Base-by-base conservation (phyloP, 2,113 vertebrate species). In the Hiodon tergisus region DNA sequence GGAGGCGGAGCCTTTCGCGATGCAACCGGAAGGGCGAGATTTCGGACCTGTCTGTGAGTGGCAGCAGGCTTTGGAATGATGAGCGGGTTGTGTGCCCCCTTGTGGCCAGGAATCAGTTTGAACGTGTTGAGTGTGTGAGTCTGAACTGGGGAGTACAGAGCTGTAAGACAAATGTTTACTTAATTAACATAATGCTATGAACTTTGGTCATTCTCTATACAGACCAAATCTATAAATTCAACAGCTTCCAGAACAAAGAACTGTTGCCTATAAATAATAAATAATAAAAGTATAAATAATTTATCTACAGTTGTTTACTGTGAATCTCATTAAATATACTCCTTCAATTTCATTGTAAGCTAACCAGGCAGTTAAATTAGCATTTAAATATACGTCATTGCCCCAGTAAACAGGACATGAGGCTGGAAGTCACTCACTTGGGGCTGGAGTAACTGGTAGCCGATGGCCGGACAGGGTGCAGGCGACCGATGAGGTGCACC, bases 11-110 rank as follows among this genome's bases (percentile, higher is more conserved):
- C 54, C 0, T 95, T 93, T 81, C 84, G 92, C 62, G 83, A 79
- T 16, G 90, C 79, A 74, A 88, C 90, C 82, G 92, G 92, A 68
- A 96, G 91, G 10, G 94, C 87, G 4, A 95, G 88, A 3, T 71
- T 71, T 96, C 95, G 51, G 72, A 94, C 89, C 72, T 94, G 94
- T 81, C 86, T 84, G 70, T 84, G 88, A 81, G 76, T 78, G 4
- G 77, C 71, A 75, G 79, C 85, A n/a, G 90, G 84, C 84, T 94
- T 95, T 8, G 96, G 94, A 78, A 95, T 48, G 76, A 96, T 88
- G 85, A 96, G 90, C 81, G 94, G 95, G 84, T 95, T 93, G 77
- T 94, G 92, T 5, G 93, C 88, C 81, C 91, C 84, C 79, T 92
- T 94, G 74, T 92, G 87, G 89, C 84, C 71, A 76, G 85, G n/a